phyloP scores from a whole-genome alignment of 1,140 invertebrate genomes.

The Doryteuthis pealeii region DNA sequence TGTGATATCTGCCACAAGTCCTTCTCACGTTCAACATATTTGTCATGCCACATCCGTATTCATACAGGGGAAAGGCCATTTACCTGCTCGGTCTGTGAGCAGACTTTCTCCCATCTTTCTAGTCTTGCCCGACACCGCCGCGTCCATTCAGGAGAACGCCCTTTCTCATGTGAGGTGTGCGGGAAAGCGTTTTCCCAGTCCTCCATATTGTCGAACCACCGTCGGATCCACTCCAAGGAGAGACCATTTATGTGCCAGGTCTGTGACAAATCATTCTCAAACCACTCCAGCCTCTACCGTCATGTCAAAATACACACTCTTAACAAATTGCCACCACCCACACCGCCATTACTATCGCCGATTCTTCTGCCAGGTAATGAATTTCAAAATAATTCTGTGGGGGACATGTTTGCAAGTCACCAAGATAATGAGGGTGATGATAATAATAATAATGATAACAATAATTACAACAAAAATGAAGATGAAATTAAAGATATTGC shows the following conservation, averaged over 20 bases:
- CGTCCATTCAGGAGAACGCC: slow-evolving; percentile 95
- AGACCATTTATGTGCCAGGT: slow-evolving; percentile 94
- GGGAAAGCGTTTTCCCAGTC: slow-evolving; percentile 98
- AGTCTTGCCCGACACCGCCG: slow-evolving; percentile 77
- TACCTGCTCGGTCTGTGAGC: slow-evolving; percentile 90
- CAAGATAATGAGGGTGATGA: too few species aligned
- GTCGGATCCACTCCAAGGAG: slow-evolving; percentile 95
- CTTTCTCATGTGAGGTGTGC: slow-evolving; percentile 96
- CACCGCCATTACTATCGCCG: background rate
- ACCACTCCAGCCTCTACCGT: slow-evolving; percentile 56
- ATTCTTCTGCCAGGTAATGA: background rate
- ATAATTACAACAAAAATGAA: background rate
- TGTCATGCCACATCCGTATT: slow-evolving; percentile 54
- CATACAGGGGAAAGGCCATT: slow-evolving; percentile 60
- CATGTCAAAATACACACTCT: slow-evolving; percentile 7
- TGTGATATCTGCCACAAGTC: slow-evolving; percentile 49
- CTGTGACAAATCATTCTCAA: slow-evolving; percentile 82
- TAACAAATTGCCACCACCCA: background rate
- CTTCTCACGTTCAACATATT: slow-evolving; percentile 57
- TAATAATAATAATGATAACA: background rate
- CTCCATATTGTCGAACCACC: slow-evolving; percentile 98
- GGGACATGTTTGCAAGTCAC: background rate
- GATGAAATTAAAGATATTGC: background rate
- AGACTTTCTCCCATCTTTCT: slow-evolving; percentile 95
- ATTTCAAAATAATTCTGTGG: background rate